phyloP scores from a whole-genome alignment of 2,113 vertebrate species.

The Cyprinus carpio region DNA sequence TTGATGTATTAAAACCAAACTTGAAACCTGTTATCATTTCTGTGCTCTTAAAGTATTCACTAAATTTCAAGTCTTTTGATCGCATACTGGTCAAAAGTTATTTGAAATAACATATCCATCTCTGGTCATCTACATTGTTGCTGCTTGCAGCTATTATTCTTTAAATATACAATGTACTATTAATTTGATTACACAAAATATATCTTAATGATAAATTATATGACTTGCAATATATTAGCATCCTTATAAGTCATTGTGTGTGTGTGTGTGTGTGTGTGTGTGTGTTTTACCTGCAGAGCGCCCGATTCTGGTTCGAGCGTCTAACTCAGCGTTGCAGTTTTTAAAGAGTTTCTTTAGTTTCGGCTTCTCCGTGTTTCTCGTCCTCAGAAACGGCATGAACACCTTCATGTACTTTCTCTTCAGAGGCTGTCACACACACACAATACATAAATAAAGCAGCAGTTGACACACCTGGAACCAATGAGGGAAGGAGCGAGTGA shows the following conservation, averaged over 20 bases:
- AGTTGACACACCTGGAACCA: neutral
- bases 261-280: neutral
- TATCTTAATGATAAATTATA: neutral
- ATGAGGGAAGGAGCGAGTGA: neutral
- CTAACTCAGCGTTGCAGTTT: neutral
- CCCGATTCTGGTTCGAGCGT: neutral
- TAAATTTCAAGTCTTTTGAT: neutral
- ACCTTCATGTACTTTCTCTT: constrained; percentile 55
- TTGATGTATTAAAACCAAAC: no score
- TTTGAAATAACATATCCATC: neutral
- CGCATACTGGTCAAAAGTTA: neutral
- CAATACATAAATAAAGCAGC: neutral
- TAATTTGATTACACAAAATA: neutral
- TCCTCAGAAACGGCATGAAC: constrained; percentile 54
- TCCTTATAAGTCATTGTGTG: neutral
- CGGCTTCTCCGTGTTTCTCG: constrained; percentile 30
- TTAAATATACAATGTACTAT: neutral
- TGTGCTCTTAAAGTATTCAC: no score
- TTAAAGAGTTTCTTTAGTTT: constrained; percentile 62
- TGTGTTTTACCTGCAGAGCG: constrained; percentile 53
- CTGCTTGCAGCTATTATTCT: neutral
- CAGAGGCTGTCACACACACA: constrained; percentile 51
- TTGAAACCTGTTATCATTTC: neutral
- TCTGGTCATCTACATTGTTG: no score
- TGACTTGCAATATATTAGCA: neutral